Evolutionary conservation across 2,797 vertebrate species (phyloP), one percentile per base, ranked within the genome.

Genomic region (Parauchenoglanis punctatus): DNA sequence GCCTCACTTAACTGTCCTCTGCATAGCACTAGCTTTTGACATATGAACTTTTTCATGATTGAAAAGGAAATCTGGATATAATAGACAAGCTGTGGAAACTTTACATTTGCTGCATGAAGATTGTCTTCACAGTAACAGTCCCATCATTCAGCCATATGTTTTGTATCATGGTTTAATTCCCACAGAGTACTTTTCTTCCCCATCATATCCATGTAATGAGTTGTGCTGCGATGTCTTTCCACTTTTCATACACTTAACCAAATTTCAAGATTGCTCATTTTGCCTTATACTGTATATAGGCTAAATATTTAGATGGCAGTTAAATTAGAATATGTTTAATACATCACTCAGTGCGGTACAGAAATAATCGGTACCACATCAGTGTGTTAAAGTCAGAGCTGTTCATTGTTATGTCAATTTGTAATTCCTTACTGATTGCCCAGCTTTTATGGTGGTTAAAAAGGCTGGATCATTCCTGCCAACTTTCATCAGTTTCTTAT

Each of bases 41-140:
- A 70, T 28, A 63, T 35, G 8, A 68, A 28, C 17, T 46, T 84
- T 87, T 84, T 83, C 46, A 59, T 46, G 81, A 63, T 15, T 84
- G 15, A 78, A 84, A 78, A 49, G 40, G 35, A 56, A 87, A 83
- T 58, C 49, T 58, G 61, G 72, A 77, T 52, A 54, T 31, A 83
- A 82, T 4, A 13, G 56, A 67, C 70, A 92, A 86, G 90, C 73
- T 75, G 72, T 83, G 86, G 80, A 76, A 76, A 68, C 90, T 85
- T 91, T 90, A 88, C 83, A 89, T 59, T 76, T 77, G 63, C 52
- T 56, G 40, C 49, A 40, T 78, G 68, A 84, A 56, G 83, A 81
- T 54, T 28, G 46, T 61, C 76, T 78, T 76, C 58, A 80, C 31
- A 40, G 70, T 85, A 68, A 61, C 40, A 59, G 68, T 52, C 81